Conservation (phyloP, 37 sponge, comb jelly and placozoan species). For the Eunapius fragilis region DNA sequence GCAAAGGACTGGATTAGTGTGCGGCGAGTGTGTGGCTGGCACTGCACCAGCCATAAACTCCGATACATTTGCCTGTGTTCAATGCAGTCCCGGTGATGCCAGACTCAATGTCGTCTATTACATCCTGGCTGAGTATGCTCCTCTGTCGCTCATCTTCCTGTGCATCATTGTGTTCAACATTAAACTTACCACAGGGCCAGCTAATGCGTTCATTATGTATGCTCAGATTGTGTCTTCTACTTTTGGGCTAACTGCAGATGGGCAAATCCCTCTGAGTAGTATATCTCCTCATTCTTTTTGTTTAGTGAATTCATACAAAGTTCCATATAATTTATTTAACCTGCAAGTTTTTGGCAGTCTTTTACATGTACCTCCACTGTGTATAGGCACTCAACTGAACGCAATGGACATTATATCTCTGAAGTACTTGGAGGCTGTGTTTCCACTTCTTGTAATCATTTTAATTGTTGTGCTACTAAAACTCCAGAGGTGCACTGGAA, state of each 20-base stretch:
- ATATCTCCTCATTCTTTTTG: background rate
- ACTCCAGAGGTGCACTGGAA: background rate
- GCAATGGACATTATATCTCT: slow-evolving; percentile 21
- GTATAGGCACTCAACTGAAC: slow-evolving; percentile 10
- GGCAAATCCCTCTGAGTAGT: slow-evolving; percentile 11
- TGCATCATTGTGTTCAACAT: slow-evolving; percentile 55
- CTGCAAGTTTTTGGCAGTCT: slow-evolving; percentile 56
- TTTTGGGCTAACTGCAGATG: slow-evolving; percentile 30
- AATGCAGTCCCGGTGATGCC: background rate
- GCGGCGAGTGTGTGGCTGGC: no score
- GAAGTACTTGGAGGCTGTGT: slow-evolving; percentile 43
- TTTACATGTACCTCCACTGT: slow-evolving; percentile 29
- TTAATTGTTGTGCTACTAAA: background rate
- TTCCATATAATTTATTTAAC: slow-evolving; percentile 46
- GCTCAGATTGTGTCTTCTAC: slow-evolving; percentile 21
- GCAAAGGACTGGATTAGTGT: no score
- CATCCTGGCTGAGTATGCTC: slow-evolving; percentile 22
- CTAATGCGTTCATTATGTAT: slow-evolving; percentile 64
- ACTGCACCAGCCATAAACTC: no score
- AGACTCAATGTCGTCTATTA: slow-evolving; percentile 14
- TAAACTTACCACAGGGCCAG: slow-evolving; percentile 51
- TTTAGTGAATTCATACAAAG: slow-evolving; percentile 13
- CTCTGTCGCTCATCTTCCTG: slow-evolving; percentile 30
- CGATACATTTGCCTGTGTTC: no score
- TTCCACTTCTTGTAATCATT: slow-evolving; percentile 53